Evolutionary conservation across 1,140 invertebrate species (phyloP).

Genomic region (Drosophila setifemur): DNA sequence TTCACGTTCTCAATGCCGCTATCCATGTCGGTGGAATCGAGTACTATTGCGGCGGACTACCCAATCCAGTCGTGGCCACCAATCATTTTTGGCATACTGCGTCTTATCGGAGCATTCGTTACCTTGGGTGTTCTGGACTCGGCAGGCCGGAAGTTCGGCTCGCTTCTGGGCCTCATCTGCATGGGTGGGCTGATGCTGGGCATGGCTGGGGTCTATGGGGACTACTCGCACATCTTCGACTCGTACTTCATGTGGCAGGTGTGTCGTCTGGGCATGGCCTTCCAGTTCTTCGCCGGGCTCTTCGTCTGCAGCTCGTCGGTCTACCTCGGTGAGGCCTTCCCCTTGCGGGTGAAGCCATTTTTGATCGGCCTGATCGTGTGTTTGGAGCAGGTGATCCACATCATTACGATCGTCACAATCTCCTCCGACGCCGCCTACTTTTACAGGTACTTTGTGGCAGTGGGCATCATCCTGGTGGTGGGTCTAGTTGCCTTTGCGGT

Average conservation of each 20-base stretch:
- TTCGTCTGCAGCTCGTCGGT: slow-evolving; percentile 40
- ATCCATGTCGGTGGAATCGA: slow-evolving; percentile 3
- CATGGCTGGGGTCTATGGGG: slow-evolving; percentile 53
- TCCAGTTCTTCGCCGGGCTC: slow-evolving; percentile 69
- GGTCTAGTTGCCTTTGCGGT: slow-evolving; percentile 40
- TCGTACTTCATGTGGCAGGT: slow-evolving; percentile 46
- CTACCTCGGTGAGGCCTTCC: slow-evolving; percentile 67
- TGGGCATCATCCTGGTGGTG: slow-evolving; percentile 57
- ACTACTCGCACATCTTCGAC: neutral
- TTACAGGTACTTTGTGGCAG: slow-evolving; percentile 49
- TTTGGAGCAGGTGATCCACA: slow-evolving; percentile 63
- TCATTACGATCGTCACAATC: slow-evolving; percentile 54
- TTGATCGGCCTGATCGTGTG: slow-evolving; percentile 56
- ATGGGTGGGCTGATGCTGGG: slow-evolving; percentile 60
- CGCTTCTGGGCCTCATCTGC: slow-evolving; percentile 47
- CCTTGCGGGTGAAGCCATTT: slow-evolving; percentile 49
- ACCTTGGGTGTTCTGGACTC: slow-evolving; percentile 39
- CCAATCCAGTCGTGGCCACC: slow-evolving; percentile 27
- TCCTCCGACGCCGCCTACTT: neutral
- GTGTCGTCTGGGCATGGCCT: slow-evolving; percentile 44
- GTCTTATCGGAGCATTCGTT: slow-evolving; percentile 44
- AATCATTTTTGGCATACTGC: slow-evolving; percentile 34
- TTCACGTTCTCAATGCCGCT: slow-evolving; percentile 63
- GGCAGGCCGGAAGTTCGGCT: slow-evolving; percentile 49
- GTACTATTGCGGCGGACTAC: neutral